Conservation (phyloP, 2,797 vertebrate genomes). For the Diplodus puntazzo region DNA sequence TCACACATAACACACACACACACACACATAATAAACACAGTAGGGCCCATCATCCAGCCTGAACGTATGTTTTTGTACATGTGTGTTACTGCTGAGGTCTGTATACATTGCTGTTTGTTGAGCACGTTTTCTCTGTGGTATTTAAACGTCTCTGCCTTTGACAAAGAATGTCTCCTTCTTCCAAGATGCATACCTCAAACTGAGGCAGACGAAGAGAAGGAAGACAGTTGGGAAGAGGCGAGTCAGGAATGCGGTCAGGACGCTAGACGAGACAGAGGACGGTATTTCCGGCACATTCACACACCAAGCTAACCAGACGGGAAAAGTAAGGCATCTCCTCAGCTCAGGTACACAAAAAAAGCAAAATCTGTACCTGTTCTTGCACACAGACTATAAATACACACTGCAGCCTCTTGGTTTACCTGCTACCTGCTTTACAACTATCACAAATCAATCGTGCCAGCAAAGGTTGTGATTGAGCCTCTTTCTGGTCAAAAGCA, state of each 20-base stretch:
- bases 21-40: conserved; percentile 3
- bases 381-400: conserved; percentile 44
- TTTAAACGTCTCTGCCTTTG: conserved; percentile 40
- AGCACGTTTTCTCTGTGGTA: conserved; percentile 42
- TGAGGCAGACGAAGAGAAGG: conserved; percentile 38
- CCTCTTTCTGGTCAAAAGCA: neutral
- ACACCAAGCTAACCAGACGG: conserved; percentile 58
- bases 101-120: conserved; percentile 38
- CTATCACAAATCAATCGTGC: conserved; percentile 20
- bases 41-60: conserved; percentile 36
- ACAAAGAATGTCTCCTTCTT: conserved; percentile 48
- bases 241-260: conserved; percentile 75
- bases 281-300: conserved; percentile 74
- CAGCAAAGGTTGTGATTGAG: conserved; percentile 6
- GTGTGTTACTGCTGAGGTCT: conserved; percentile 42
- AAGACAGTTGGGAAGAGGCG: conserved; percentile 43
- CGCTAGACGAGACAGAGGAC: conserved; percentile 80
- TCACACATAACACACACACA: conserved; percentile 27
- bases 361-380: conserved; percentile 20
- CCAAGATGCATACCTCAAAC: conserved; percentile 46
- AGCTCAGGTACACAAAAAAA: conserved; percentile 41
- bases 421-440: conserved; percentile 27
- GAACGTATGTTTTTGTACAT: conserved; percentile 38
- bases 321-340: conserved; percentile 32
- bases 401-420: conserved; percentile 26